phyloP scores from a whole-genome alignment of 2,888 invertebrate species.

The Spilarctia lutea region DNA sequence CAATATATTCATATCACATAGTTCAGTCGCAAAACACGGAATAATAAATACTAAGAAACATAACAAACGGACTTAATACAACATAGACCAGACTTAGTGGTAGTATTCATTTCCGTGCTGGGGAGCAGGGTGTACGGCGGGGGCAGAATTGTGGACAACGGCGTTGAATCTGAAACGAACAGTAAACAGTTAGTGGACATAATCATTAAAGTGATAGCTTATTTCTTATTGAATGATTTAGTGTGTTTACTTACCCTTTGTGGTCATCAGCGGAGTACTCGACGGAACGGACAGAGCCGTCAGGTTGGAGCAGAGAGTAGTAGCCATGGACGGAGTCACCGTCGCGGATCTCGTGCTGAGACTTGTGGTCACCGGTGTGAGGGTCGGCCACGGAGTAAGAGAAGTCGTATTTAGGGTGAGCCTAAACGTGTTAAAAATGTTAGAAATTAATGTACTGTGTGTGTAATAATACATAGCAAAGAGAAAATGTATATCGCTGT shows the following conservation, averaged over 20 bases:
- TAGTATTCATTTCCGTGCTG: slow-evolving; percentile 61
- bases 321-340: slow-evolving; percentile 86
- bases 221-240: slow-evolving; percentile 34
- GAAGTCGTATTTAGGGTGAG: slow-evolving; percentile 79
- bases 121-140: slow-evolving; percentile 69
- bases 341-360: slow-evolving; percentile 83
- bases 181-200: background rate
- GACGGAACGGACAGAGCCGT: slow-evolving; percentile 82
- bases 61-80: background rate
- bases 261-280: slow-evolving; percentile 75
- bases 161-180: slow-evolving; percentile 76
- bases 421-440: slow-evolving; percentile 47
- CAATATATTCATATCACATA: background rate
- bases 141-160: slow-evolving; percentile 76
- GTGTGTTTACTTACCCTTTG: slow-evolving; percentile 46
- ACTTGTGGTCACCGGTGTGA: slow-evolving; percentile 87
- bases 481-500: background rate
- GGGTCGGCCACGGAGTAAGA: slow-evolving; percentile 85
- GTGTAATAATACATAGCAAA: background rate
- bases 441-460: background rate
- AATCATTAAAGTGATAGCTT: background rate
- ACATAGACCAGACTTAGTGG: slow-evolving; percentile 45
- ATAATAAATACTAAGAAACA: background rate
- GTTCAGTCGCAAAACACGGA: background rate
- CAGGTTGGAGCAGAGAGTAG: slow-evolving; percentile 85